Conservation (phyloP, 2,113 vertebrate species). For the Panthera tigris region DNA sequence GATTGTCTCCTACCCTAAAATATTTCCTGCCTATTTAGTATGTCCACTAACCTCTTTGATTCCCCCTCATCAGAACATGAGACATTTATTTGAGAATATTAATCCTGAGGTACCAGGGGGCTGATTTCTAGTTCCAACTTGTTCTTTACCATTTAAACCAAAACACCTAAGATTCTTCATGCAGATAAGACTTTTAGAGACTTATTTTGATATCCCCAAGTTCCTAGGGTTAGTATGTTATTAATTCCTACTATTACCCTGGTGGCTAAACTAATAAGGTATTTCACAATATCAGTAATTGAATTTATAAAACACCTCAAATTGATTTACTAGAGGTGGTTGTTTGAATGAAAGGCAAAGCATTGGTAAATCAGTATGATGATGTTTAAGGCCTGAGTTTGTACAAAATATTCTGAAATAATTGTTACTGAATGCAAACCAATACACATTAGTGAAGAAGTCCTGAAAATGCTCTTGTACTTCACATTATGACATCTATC, state of each 20-base stretch:
- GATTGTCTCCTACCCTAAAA: not conserved
- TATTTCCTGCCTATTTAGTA: not conserved
- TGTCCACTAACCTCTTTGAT: not conserved
- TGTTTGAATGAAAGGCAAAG: not conserved
- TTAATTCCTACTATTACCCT: not conserved
- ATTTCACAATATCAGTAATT: not conserved
- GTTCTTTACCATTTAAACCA: not conserved
- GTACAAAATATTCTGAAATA: not conserved
- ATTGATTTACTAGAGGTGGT: not conserved
- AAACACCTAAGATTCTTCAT: not conserved
- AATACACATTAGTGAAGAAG: not conserved
- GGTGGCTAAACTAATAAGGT: not conserved
- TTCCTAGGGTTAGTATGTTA: not conserved
- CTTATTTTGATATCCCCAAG: not conserved
- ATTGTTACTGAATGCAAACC: not conserved
- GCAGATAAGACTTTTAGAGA: not conserved
- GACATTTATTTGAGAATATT: not conserved
- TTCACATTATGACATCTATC: not conserved
- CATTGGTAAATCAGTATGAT: not conserved
- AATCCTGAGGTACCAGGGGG: not conserved
- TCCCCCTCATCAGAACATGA: not conserved
- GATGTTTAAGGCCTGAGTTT: not conserved
- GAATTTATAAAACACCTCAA: not conserved
- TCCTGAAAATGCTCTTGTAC: not conserved
- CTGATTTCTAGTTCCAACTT: not conserved